Evolutionary conservation across 2,113 vertebrate species (phyloP), one percentile per base, ranked within the genome.

Genomic region (Emydocephalus ijimae): DNA sequence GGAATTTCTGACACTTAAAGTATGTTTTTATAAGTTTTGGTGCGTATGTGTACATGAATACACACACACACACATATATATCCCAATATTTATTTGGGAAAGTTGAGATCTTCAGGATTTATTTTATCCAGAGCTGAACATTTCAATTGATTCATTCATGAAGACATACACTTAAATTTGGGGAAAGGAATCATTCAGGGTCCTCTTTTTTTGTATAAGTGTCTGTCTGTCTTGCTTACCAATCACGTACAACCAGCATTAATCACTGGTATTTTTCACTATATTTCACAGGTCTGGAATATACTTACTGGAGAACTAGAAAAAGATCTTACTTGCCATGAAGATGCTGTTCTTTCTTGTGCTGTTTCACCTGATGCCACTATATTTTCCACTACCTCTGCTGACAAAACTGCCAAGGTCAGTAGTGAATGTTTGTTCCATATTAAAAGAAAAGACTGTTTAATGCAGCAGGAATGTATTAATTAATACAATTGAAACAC

Each of bases 321-420:
- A 94, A 98, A 97, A 95, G 98, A 99, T 93, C 96, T 99, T 87
- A 45, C 93, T 64, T 98, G 98, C 95, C 99, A 99, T 93, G 96
- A 94, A 87, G 98, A 95, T 93, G 97, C 99, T 89, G 98, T 99
- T 92, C 97, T 99, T 95, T 99, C 98, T 74, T 99, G 98, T 96
- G 98, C 98, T 88, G 90, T 98, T 96, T 99, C 98, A 87, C 97
- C 98, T 15, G 98, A 99, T 93, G 96, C 97, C 64, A 96, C 93
- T 81, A 98, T 98, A 92, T 98, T 99, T 96, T 97, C 98, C 93
- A 98, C 99, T 96, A 96, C 98, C 90, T 99, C 99, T 95, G 98
- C 98, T 93, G 98, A 99, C 96, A 98, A 98, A 95, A 99, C 98
- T 18, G 98, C 98, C 90, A 99, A 99, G 99, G 99, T 99, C 94